Evolutionary conservation across 2,797 vertebrate species (phyloP).

Genomic region (Sebastes hubbsi): DNA sequence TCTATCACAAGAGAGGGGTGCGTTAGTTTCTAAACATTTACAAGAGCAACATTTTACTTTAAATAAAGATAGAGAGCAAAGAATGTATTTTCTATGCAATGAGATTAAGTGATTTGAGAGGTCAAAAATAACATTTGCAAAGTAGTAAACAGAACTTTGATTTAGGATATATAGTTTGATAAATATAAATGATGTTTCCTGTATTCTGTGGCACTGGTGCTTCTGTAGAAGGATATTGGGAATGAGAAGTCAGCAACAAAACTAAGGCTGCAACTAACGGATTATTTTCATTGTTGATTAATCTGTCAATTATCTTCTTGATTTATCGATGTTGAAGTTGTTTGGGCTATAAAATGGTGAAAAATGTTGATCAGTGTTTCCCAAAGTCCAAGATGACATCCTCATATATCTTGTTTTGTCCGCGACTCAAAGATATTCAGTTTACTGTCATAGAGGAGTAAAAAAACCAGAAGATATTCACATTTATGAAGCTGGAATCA

Average conservation of each 20-base stretch:
- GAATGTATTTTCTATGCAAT: neutral
- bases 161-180: neutral
- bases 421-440: too few relatives aligned
- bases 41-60: neutral
- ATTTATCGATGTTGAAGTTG: too few relatives aligned
- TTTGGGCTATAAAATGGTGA: too few relatives aligned
- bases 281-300: neutral
- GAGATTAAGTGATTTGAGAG: neutral
- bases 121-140: neutral
- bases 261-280: rapidly evolving
- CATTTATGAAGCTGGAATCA: too few relatives aligned
- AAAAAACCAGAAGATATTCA: too few relatives aligned
- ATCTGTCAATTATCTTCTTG: rapidly evolving
- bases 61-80: neutral
- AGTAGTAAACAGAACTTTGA: neutral
- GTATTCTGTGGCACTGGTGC: neutral
- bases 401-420: rapidly evolving
- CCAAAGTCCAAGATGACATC: rapidly evolving
- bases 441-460: too few relatives aligned
- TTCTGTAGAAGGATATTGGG: rapidly evolving
- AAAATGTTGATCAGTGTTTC: too few relatives aligned
- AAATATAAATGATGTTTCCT: too few relatives aligned
- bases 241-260: neutral
- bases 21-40: neutral
- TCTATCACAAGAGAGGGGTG: neutral